Evolutionary conservation across 2,113 vertebrate genomes (phyloP).

Genomic region (Nannobrachium achirus): DNA sequence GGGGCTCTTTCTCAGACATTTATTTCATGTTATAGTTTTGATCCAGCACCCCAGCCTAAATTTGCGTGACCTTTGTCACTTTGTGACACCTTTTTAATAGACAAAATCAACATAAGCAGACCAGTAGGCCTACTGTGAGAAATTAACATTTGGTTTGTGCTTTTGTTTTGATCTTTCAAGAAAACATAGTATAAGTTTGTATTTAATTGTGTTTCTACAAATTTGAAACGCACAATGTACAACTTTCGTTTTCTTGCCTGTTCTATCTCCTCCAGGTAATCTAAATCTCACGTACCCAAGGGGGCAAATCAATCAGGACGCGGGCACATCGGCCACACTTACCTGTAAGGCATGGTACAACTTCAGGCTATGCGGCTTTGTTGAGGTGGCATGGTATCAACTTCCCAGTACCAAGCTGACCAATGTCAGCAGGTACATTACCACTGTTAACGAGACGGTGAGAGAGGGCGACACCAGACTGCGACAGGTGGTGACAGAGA

Average conservation of each 20-base stretch:
- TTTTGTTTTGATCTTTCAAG: no score
- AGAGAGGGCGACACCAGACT: background rate
- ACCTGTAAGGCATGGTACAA: background rate
- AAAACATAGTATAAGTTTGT: no score
- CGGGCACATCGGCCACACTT: conserved; percentile 43
- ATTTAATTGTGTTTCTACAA: no score
- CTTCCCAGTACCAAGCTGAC: background rate
- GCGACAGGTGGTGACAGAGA: conserved; percentile 49
- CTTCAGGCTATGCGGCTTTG: accelerated
- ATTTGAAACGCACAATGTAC: background rate
- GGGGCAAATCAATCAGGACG: accelerated
- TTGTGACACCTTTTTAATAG: no score
- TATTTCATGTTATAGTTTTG: no score
- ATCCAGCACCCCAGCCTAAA: no score
- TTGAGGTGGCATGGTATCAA: conserved; percentile 16
- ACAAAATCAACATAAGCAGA: no score
- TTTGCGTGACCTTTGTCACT: no score
- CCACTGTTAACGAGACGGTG: conserved; percentile 44
- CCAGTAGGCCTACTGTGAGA: no score
- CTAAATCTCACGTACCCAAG: background rate
- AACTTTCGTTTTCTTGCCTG: background rate
- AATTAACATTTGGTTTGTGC: no score
- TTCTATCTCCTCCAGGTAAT: conserved; percentile 1
- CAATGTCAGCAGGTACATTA: conserved; percentile 39
- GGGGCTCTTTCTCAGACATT: no score